Evolutionary conservation across 2,113 vertebrate genomes (phyloP), one percentile per base, ranked within the genome.

Genomic region (Ranitomeya variabilis): DNA sequence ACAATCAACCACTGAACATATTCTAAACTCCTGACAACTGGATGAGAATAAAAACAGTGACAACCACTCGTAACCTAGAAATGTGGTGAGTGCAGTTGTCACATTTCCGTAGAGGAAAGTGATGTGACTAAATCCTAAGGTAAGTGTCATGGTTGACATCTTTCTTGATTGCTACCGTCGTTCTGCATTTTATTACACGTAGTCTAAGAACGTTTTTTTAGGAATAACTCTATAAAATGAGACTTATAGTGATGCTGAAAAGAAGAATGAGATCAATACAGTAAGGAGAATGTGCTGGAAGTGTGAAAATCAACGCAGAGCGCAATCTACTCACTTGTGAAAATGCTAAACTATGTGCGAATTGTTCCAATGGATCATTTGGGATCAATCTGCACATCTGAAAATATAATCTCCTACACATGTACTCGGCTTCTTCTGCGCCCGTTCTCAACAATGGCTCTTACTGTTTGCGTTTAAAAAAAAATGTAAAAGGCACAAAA

Each of bases 341-440:
- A 83, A 83, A 83, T 69, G 3, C 62, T 52, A 31, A 66, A 67
- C n/a, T 51, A 83, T 83, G 81, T 83, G 81, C 15, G 57, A 83
- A 66, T 52, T 66, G 19, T 83, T 83, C 60, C 62, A 83, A 66
- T 83, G 62, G 21, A 66, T 66, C 81, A 83, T 51, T 83, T 67
- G 81, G 81, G 81, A 83, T 83, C 81, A 83, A 83, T 83, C 67
- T 83, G 23, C 81, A 83, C 81, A 66, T 83, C 81, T 83, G 37
- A 83, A 83, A 83, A 52, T 83, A 51, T 83, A 83, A 83, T 83
- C 45, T 23, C n/a, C 26, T 67, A 23, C 81, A 83, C 45, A 37
- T 83, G 81, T 52, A 64, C 18, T 23, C 5, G n/a, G 51, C 6
- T 59, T 80, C 26, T 80, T 59, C 23, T 59, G n/a, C 14, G 54